Conservation (phyloP, 2,113 vertebrate genomes). For the Anguilla rostrata region DNA sequence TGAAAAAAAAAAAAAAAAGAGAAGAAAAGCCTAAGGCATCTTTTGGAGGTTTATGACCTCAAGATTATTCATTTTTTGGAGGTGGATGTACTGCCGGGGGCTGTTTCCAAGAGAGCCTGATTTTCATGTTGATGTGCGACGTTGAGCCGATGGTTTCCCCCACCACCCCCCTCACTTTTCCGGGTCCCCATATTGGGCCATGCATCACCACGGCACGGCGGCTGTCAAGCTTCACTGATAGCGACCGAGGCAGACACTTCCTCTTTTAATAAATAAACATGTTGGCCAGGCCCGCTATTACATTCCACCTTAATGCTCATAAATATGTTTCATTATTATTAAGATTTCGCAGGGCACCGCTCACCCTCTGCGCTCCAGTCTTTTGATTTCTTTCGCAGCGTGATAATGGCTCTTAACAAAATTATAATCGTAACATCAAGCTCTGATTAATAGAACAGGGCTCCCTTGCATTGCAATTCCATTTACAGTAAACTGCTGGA, state of each 20-base stretch:
- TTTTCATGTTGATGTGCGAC: slow-evolving; percentile 78
- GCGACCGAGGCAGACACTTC: slow-evolving; percentile 65
- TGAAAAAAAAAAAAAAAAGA: slow-evolving; percentile 33
- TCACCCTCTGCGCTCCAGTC: slow-evolving; percentile 50
- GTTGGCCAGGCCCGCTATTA: slow-evolving; percentile 51
- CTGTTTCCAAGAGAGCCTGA: slow-evolving; percentile 71
- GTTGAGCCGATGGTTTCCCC: slow-evolving; percentile 51
- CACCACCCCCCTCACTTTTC: slow-evolving; percentile 44
- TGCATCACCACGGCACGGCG: slow-evolving; percentile 72
- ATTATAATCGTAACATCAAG: slow-evolving; percentile 32
- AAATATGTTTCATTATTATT: slow-evolving; percentile 64
- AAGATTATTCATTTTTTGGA: slow-evolving; percentile 73
- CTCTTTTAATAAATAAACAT: slow-evolving; percentile 73
- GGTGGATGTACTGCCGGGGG: slow-evolving; percentile 64
- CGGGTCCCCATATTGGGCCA: slow-evolving; percentile 74
- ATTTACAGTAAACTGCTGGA: not conserved
- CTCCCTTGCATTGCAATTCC: slow-evolving; percentile 12
- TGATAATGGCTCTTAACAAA: slow-evolving; percentile 21
- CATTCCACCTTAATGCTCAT: slow-evolving; percentile 38
- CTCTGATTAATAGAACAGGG: slow-evolving; percentile 25
- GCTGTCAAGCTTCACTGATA: slow-evolving; percentile 74
- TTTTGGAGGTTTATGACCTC: slow-evolving; percentile 72
- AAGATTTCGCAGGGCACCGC: slow-evolving; percentile 53
- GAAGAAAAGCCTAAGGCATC: slow-evolving; percentile 56
- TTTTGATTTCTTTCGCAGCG: slow-evolving; percentile 35